Base-by-base conservation (phyloP, 2,113 vertebrate genomes). In the Felis catus region DNA sequence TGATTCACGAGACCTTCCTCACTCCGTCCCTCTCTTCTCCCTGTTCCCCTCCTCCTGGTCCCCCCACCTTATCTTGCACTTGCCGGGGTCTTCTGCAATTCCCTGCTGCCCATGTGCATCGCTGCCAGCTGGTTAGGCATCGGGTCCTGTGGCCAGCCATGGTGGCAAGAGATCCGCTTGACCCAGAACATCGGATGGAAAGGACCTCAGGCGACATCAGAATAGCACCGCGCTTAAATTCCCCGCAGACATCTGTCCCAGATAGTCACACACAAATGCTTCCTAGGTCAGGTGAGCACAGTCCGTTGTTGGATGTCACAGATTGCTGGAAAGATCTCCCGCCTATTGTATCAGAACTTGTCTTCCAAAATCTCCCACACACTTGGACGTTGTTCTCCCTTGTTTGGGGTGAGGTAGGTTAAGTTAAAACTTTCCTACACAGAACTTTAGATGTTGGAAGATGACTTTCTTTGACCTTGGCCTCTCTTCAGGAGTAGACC, bases 281-380 rank as follows among this genome's bases (percentile, higher is more conserved):
- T 16, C 88, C 23, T 81, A 23, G 11, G n/a, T 25, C 7, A 7
- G 27, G 19, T 27, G 41, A 86, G 5, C n/a, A 21, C 19, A 9
- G 15, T 1, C 3, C 0, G 0, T 2, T 0, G 8, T 0, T 15
- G 21, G 71, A 21, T 10, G 0, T 48, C 9, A 25, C 18, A 3
- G 25, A 23, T 13, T n/a, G n/a, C 76, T 33, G 36, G 45, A 58
- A 80, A 76, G 58, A 58, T 4, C 41, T n/a, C 92, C 31, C 31
- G 71, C 8, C 0, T 29, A 0, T 31, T 3, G 19, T 16, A 31
- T 68, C 53, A 33, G 33, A 61, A 71, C 7, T 51, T 36, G 21
- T n/a, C 71, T 85, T 66, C 79, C 5, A n/a, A 83, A 94, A 80
- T 0, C 39, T 89, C 66, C 70, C 45, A 14, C 25, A 13, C 16